Evolutionary conservation across 2,797 vertebrate genomes (phyloP).

Genomic region (Cichlasoma orientale): DNA sequence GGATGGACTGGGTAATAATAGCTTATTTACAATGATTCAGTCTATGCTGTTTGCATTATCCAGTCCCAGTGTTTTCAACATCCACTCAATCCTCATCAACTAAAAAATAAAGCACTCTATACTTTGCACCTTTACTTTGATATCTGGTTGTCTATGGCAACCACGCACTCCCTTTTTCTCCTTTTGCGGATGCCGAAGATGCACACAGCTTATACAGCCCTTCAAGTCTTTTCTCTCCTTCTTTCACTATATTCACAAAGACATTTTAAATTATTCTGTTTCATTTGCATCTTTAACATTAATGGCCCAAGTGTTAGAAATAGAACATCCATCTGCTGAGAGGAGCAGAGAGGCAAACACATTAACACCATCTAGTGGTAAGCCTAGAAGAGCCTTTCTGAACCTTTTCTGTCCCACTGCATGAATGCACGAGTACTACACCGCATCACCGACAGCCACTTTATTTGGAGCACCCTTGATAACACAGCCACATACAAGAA

Average conservation of each 20-base stretch:
- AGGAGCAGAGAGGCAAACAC: slow-evolving; percentile 39
- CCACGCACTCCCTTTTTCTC: not conserved
- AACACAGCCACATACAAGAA: not conserved
- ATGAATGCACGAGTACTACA: not conserved
- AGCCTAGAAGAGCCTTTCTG: slow-evolving; percentile 25
- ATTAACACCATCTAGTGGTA: slow-evolving; percentile 77
- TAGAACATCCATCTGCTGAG: not conserved
- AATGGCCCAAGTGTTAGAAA: slow-evolving; percentile 8
- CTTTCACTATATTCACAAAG: not conserved
- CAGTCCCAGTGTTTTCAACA: slow-evolving; percentile 11
- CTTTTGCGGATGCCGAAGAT: not conserved
- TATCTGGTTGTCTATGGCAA: slow-evolving; percentile 41
- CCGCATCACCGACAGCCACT: not conserved
- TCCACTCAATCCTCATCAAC: slow-evolving; percentile 6
- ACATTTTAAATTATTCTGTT: not conserved
- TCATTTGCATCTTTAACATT: slow-evolving; percentile 23
- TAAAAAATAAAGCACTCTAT: not conserved
- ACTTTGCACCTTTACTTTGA: slow-evolving; percentile 24
- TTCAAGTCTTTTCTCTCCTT: not conserved
- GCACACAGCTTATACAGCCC: not conserved
- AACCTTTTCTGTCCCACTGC: not conserved
- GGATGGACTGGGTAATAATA: slow-evolving; percentile 21
- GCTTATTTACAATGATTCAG: slow-evolving; percentile 38
- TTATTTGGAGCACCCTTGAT: not conserved
- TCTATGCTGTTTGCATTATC: slow-evolving; percentile 29